Conservation (phyloP, 2,888 invertebrate genomes). For the Chymomyza amoena region DNA sequence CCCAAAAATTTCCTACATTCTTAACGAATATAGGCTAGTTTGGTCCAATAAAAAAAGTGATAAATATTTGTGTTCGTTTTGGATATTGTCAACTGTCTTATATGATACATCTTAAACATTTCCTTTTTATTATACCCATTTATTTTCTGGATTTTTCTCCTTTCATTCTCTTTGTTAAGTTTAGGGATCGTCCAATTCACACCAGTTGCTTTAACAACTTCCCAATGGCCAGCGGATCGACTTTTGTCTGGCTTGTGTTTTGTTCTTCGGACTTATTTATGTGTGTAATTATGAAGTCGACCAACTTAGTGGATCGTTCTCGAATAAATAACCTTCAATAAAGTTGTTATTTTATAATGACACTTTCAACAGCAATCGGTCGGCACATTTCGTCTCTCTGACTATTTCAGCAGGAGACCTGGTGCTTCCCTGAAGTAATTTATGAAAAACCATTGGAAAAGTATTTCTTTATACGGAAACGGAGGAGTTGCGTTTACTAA, state of each 20-base stretch:
- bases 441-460: conserved; percentile 64
- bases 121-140: no score
- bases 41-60: no score
- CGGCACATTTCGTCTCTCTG: conserved; percentile 50
- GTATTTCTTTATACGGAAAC: conserved; percentile 48
- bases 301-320: conserved; percentile 77
- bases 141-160: neutral
- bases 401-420: conserved; percentile 12
- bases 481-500: conserved; percentile 36
- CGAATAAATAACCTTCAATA: conserved; percentile 78
- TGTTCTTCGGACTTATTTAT: conserved; percentile 68
- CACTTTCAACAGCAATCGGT: conserved; percentile 75
- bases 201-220: neutral
- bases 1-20: no score
- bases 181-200: neutral
- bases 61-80: no score
- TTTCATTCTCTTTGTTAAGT: neutral
- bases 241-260: conserved; percentile 17
- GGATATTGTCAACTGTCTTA: no score
- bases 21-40: no score
- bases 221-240: neutral
- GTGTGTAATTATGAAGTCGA: conserved; percentile 76
- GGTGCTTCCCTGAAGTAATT: conserved; percentile 34
- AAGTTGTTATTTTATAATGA: conserved; percentile 79
- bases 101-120: no score